Conservation (phyloP, 1,140 invertebrate species). For the Bombus waltoni region DNA sequence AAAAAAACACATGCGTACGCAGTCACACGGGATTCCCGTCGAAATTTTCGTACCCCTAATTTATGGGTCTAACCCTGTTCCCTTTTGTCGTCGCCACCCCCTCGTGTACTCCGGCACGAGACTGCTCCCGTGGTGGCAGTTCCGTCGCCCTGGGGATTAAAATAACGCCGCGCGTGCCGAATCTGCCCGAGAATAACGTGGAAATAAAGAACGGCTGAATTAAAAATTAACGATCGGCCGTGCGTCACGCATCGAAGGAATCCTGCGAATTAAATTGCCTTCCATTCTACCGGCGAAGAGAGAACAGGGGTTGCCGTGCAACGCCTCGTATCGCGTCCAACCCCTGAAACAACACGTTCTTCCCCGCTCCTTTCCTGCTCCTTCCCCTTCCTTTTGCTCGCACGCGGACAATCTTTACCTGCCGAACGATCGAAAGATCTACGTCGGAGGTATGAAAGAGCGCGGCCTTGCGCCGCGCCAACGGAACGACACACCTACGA, state of each 20-base stretch:
- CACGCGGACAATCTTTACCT: conserved; percentile 29
- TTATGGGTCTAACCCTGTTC: conserved; percentile 50
- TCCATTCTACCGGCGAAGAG: background rate
- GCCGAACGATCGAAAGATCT: conserved; percentile 23
- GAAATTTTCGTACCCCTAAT: conserved; percentile 62
- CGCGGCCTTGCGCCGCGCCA: background rate
- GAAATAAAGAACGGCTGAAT: conserved; percentile 53
- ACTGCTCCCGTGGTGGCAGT: conserved; percentile 13
- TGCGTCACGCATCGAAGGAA: conserved; percentile 64
- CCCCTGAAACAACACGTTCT: background rate
- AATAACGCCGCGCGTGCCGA: conserved; percentile 66
- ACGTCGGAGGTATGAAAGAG: background rate
- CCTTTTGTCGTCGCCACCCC: conserved; percentile 46
- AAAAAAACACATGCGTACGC: background rate
- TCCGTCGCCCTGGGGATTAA: conserved; percentile 52
- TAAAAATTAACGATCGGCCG: conserved; percentile 66
- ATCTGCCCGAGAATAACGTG: conserved; percentile 49
- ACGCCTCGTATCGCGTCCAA: background rate
- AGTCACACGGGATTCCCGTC: conserved; percentile 8
- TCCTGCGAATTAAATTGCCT: conserved; percentile 47
- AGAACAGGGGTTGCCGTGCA: background rate
- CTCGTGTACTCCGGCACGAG: background rate
- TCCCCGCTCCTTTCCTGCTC: background rate
- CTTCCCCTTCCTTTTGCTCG: background rate
- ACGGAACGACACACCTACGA: background rate